These are phyloP conservation scores for Spisula solida DNA, from an alignment of 2,888 invertebrate species.

Conservation along the genomic window DNA sequence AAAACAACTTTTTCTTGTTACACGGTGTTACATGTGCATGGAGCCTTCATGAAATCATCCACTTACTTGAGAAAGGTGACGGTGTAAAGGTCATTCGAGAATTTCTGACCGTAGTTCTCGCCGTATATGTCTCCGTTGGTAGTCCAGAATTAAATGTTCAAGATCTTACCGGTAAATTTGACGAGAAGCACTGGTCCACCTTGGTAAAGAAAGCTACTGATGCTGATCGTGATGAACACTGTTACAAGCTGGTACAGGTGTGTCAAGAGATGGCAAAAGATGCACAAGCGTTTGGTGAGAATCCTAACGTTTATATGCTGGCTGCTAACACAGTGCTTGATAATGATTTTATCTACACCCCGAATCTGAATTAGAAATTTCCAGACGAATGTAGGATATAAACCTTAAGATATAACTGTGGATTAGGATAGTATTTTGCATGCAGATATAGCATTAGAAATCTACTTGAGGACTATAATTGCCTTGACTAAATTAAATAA, in stretches of 20 bases:
- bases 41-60: slow-evolving; percentile 57
- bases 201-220: slow-evolving; percentile 47
- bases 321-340: slow-evolving; percentile 44
- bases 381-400: no score
- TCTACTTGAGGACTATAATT: no score
- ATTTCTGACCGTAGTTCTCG: slow-evolving; percentile 56
- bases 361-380: background rate
- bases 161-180: background rate
- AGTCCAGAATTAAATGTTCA: slow-evolving; percentile 44
- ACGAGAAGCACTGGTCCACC: slow-evolving; percentile 48
- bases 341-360: slow-evolving; percentile 13
- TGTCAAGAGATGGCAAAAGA: slow-evolving; percentile 57
- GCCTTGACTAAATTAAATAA: no score
- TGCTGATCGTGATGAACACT: slow-evolving; percentile 63
- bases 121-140: slow-evolving; percentile 55
- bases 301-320: slow-evolving; percentile 43
- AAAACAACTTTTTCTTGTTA: slow-evolving; percentile 69
- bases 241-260: slow-evolving; percentile 69
- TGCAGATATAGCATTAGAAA: no score
- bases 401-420: no score
- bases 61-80: slow-evolving; percentile 46
- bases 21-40: slow-evolving; percentile 70
- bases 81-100: slow-evolving; percentile 52
- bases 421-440: no score
- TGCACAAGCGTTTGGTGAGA: slow-evolving; percentile 28